Conservation (phyloP, 2,888 invertebrate species). For the Thysanoteuthis rhombus region DNA sequence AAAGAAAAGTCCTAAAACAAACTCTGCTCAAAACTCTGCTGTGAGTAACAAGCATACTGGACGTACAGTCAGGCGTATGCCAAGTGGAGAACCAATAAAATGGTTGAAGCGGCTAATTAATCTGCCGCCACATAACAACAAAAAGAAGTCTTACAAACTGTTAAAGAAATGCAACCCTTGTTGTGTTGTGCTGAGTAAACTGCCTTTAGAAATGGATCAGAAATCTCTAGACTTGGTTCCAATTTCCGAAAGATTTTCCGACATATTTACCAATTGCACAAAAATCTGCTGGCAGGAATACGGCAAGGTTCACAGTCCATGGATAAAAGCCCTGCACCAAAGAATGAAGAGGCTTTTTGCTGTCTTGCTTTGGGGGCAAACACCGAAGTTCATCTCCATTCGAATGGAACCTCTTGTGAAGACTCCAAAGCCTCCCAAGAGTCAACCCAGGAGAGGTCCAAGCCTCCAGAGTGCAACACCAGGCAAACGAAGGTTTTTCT, state of each 20-base stretch:
- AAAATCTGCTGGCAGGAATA: not conserved
- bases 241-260: not conserved
- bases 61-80: not conserved
- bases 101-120: not conserved
- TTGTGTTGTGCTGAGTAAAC: slow-evolving; percentile 2
- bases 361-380: not conserved
- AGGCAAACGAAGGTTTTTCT: slow-evolving; percentile 25
- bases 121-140: not conserved
- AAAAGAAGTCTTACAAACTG: slow-evolving; percentile 16
- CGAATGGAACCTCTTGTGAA: slow-evolving; percentile 21
- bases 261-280: not conserved
- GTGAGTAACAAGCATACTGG: not conserved
- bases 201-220: not conserved
- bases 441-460: slow-evolving; percentile 18
- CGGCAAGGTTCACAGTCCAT: not conserved
- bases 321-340: not conserved
- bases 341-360: slow-evolving; percentile 26
- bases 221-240: not conserved
- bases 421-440: not conserved
- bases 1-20: no score
- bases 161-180: not conserved
- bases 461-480: not conserved
- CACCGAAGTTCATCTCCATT: not conserved
- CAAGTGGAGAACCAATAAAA: not conserved
- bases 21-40: not conserved